Base-by-base conservation (phyloP, 1,140 invertebrate genomes). In the Zeugodacus cucurbitae region DNA sequence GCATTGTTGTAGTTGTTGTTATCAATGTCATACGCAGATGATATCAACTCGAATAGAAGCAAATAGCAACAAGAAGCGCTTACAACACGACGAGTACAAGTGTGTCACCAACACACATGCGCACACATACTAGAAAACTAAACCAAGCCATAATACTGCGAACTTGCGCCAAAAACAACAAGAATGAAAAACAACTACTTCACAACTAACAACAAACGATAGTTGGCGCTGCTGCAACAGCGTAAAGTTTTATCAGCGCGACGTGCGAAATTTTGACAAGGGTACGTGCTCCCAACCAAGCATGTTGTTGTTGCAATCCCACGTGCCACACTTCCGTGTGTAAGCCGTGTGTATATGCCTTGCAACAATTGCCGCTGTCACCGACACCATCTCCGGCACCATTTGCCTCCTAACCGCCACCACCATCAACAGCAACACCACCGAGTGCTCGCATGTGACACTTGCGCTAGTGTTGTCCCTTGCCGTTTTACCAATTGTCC, bases 251-350 rank as follows among this genome's bases (percentile, higher is more conserved):
- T 87, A 87, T 87, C 86, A 87, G 86, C 86, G 86, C 54, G 86
- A 87, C 86, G 86, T 87, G 86, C 86, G 41, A 58, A 87, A 87
- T 59, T 87, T 87, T 87, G 86, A 87, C 86, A 87, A 59, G 86
- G 86, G 86, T 87, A 64, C 54, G n/a, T 59, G 74, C 41, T 44
- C 2, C 74, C 32, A 22, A 74, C 37, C 37, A 17, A 37, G 0
- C 20, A 32, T 74, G 14, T 82, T 41, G 14, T 82, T 41, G 17
- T 54, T 54, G 48, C 48, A 17, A 54, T 17, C 17, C 48, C 48
- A 54, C 48, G 48, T 54, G 48, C 48, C 48, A 54, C 48, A 54
- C 48, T 54, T 54, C n/a, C n/a, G n/a, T n/a, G n/a, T 17, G 48
- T 4, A 54, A 17, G 48, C 48, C 48, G 11, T 54, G 48, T 54